phyloP scores from a whole-genome alignment of 2,113 vertebrate genomes.

The Ageneiosus marmoratus region DNA sequence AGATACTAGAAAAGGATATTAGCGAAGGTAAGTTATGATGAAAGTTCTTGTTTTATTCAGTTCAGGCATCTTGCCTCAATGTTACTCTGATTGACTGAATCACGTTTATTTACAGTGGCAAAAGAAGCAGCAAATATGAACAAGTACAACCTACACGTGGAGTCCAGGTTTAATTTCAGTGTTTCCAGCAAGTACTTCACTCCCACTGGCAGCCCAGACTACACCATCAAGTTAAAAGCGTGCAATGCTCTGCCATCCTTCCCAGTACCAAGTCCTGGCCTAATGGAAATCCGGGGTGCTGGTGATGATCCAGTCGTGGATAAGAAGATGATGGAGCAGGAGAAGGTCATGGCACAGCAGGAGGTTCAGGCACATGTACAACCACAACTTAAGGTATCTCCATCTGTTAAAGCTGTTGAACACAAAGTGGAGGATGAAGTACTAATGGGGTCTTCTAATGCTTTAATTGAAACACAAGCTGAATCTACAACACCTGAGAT shows the following conservation, averaged over 20 bases:
- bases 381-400: background rate
- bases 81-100: background rate
- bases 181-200: slow-evolving; percentile 79
- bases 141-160: slow-evolving; percentile 87
- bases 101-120: slow-evolving; percentile 76
- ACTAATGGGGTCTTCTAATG: background rate
- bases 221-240: slow-evolving; percentile 1
- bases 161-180: slow-evolving; percentile 77
- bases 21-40: slow-evolving; percentile 76
- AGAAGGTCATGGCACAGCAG: background rate
- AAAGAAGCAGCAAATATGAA: slow-evolving; percentile 84
- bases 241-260: slow-evolving; percentile 21
- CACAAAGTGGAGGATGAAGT: background rate
- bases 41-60: background rate
- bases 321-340: background rate
- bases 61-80: background rate
- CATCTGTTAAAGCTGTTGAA: background rate
- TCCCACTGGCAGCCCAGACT: slow-evolving; percentile 70
- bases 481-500: background rate
- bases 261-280: slow-evolving; percentile 45
- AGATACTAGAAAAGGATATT: slow-evolving; percentile 80
- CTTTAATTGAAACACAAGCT: background rate
- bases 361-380: background rate
- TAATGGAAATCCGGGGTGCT: background rate
- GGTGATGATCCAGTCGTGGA: no score